These are phyloP conservation scores for Ardeotis arabs DNA, from an alignment of 2,113 vertebrate species.

Conservation along the genomic window DNA sequence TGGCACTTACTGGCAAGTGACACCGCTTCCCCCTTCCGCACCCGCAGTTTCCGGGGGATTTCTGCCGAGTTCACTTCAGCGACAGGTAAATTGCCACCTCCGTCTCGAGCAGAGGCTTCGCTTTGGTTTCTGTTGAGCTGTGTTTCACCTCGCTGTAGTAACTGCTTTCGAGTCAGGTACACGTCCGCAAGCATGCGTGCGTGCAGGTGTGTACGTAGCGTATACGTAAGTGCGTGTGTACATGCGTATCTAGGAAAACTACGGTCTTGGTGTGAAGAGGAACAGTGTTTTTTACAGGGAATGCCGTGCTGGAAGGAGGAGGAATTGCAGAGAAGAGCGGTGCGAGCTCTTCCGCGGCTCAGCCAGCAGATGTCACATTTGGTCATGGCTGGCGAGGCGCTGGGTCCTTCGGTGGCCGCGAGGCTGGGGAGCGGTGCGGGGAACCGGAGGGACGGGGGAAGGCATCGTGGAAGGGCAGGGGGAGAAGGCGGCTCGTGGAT, in stretches of 20 bases:
- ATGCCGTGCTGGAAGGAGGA: background rate
- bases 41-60: background rate
- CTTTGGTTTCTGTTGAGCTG: background rate
- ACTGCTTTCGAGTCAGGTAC: rapidly evolving
- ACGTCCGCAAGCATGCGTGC: rapidly evolving
- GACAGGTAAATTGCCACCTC: background rate
- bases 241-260: background rate
- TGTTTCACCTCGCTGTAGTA: background rate
- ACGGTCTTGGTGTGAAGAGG: background rate
- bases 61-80: rapidly evolving
- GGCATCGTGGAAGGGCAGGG: rapidly evolving
- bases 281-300: rapidly evolving
- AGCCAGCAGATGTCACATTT: constrained; percentile 65
- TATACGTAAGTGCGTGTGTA: rapidly evolving
- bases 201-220: rapidly evolving
- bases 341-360: background rate
- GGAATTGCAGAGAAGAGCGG: background rate
- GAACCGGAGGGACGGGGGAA: rapidly evolving
- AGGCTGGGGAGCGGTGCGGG: too few species aligned
- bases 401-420: background rate
- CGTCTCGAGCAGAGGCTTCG: background rate
- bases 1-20: background rate
- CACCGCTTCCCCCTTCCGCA: background rate
- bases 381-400: background rate
- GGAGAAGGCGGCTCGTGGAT: background rate